Evolutionary conservation across 1,140 invertebrate genomes (phyloP).

Genomic region (Schlechtendalia chinensis): DNA sequence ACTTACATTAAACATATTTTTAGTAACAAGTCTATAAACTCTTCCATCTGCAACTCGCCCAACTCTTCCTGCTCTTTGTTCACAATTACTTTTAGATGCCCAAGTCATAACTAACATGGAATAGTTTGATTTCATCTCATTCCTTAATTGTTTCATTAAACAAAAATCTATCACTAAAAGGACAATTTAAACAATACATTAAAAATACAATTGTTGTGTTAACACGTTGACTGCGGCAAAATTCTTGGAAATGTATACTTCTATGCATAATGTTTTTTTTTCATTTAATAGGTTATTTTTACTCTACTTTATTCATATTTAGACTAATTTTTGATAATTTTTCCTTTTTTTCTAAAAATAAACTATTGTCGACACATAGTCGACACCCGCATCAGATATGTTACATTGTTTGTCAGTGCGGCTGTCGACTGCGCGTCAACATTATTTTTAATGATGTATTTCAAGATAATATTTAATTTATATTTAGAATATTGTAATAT

Average conservation of each 20-base stretch:
- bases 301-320: too few relatives aligned
- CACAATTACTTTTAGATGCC: constrained; percentile 86
- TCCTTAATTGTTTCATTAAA: constrained; percentile 78
- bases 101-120: constrained; percentile 75
- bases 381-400: constrained; percentile 18
- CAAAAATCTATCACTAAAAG: constrained; percentile 91
- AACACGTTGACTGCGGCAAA: too few relatives aligned
- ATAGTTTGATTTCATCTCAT: constrained; percentile 75
- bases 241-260: too few relatives aligned
- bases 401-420: neutral
- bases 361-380: constrained; percentile 14
- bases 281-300: too few relatives aligned
- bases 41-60: constrained; percentile 82
- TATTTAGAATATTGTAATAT: too few relatives aligned
- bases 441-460: neutral
- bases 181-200: neutral
- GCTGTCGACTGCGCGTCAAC: constrained; percentile 8
- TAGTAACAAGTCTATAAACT: constrained; percentile 80
- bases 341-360: neutral
- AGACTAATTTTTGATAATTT: too few relatives aligned
- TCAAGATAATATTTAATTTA: too few relatives aligned
- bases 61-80: constrained; percentile 85
- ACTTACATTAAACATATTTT: constrained; percentile 69
- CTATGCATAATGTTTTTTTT: too few relatives aligned
- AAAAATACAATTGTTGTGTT: too few relatives aligned